Evolutionary conservation across 2,797 vertebrate genomes (phyloP).

Genomic region (Notamacropus eugenii): DNA sequence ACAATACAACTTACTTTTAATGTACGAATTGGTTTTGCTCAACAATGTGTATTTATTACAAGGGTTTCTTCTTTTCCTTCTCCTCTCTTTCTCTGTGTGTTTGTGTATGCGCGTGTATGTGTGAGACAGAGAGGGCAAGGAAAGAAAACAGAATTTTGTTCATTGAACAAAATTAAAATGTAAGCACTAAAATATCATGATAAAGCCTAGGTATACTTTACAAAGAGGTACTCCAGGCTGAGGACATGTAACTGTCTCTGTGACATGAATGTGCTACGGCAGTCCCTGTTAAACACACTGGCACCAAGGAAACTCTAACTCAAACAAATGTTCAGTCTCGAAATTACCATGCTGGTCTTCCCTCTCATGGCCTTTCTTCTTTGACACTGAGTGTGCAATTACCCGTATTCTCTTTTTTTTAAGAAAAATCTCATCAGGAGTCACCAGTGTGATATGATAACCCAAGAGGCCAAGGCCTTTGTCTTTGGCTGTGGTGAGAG

Average conservation of each 20-base stretch:
- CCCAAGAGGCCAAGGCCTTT: not conserved
- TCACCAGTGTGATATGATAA: not conserved
- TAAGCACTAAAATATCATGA: constrained; percentile 51
- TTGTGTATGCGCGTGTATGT: too few species aligned
- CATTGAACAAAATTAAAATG: not conserved
- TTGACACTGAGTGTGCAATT: not conserved
- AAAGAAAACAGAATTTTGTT: not conserved
- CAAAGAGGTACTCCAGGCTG: not conserved
- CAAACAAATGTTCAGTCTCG: not conserved
- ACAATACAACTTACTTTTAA: not conserved
- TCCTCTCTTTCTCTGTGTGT: too few species aligned
- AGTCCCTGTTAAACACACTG: not conserved
- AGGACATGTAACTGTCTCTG: not conserved
- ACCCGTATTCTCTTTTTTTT: constrained; percentile 41
- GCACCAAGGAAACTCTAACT: constrained; percentile 6
- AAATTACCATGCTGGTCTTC: not conserved
- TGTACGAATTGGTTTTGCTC: not conserved
- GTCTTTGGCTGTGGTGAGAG: too few species aligned
- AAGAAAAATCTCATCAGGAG: not conserved
- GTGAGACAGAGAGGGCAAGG: not conserved
- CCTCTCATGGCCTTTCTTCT: constrained; percentile 21
- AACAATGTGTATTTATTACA: not conserved
- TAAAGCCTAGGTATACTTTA: constrained; percentile 1
- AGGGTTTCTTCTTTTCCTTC: not conserved
- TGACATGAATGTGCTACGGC: not conserved